Conservation (phyloP, 2,888 invertebrate species). For the Unio pictorum region DNA sequence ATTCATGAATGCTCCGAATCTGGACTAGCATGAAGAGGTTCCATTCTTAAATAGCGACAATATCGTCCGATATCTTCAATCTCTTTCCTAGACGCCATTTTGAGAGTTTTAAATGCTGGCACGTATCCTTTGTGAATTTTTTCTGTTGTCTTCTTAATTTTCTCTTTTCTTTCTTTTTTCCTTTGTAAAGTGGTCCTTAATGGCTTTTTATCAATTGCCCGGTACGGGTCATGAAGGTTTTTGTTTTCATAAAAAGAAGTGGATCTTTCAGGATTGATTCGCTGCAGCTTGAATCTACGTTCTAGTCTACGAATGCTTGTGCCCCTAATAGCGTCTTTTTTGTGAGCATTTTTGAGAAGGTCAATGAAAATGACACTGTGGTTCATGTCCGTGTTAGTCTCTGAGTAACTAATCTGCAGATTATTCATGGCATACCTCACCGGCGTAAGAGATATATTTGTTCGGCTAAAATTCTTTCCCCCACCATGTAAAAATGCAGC, state of each 20-base stretch:
- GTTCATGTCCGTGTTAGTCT: slow-evolving; percentile 52
- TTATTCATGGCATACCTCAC: slow-evolving; percentile 41
- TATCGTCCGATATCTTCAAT: slow-evolving; percentile 39
- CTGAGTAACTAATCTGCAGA: slow-evolving; percentile 51
- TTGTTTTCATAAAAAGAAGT: slow-evolving; percentile 46
- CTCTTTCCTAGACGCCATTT: slow-evolving; percentile 33
- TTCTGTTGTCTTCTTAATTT: slow-evolving; percentile 49
- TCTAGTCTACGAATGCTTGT: slow-evolving; percentile 1
- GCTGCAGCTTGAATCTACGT: slow-evolving; percentile 37
- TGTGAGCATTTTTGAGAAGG: slow-evolving; percentile 43
- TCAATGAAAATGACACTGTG: slow-evolving; percentile 51
- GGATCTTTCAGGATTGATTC: slow-evolving; percentile 38
- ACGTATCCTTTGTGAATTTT: slow-evolving; percentile 48
- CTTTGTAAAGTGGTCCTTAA: slow-evolving; percentile 47
- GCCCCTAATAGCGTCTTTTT: slow-evolving; percentile 15
- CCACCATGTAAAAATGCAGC: slow-evolving; percentile 41
- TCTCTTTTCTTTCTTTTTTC: slow-evolving; percentile 48
- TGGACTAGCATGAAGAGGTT: slow-evolving; percentile 3
- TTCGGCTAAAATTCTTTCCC: slow-evolving; percentile 42
- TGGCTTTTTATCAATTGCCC: slow-evolving; percentile 21
- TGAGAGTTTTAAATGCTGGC: slow-evolving; percentile 40
- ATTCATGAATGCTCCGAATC: no score
- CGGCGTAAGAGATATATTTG: slow-evolving; percentile 41
- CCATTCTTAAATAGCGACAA: slow-evolving; percentile 45
- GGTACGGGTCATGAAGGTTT: slow-evolving; percentile 33